Evolutionary conservation across 2,888 invertebrate species (phyloP).

Genomic region (Chrysolina oricalcia): DNA sequence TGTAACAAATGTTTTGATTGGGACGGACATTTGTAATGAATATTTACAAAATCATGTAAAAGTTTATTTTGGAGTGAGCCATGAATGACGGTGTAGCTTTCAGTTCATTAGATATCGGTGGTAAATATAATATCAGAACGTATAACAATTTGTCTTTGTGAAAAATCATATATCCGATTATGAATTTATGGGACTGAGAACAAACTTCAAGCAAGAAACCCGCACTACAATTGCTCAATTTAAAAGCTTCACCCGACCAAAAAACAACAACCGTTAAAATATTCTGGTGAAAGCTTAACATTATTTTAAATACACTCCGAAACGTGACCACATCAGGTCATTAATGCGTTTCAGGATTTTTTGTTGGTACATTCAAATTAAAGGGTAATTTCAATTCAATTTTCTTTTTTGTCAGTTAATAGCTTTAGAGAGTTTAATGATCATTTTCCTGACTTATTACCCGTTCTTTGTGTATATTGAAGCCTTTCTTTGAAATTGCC

Average conservation of each 20-base stretch:
- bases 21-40: too few species aligned
- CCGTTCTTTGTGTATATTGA: neutral
- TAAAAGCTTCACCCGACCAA: conserved; percentile 29
- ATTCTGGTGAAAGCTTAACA: conserved; percentile 37
- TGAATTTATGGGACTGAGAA: neutral
- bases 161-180: neutral
- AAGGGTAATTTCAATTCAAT: conserved; percentile 37
- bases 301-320: conserved; percentile 31
- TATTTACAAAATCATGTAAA: too few species aligned
- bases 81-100: too few species aligned
- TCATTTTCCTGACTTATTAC: conserved; percentile 1
- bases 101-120: too few species aligned
- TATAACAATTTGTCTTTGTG: too few species aligned
- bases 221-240: neutral
- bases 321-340: conserved; percentile 29
- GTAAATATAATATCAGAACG: too few species aligned
- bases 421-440: conserved; percentile 11
- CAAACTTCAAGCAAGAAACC: neutral
- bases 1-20: too few species aligned
- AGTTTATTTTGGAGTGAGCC: too few species aligned
- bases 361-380: conserved; percentile 36
- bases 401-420: conserved; percentile 6
- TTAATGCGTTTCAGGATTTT: conserved; percentile 34
- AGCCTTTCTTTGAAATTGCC: neutral
- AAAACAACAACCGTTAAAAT: conserved; percentile 34